phyloP scores from a whole-genome alignment of 1,140 invertebrate genomes.

The Papilio helenus region DNA sequence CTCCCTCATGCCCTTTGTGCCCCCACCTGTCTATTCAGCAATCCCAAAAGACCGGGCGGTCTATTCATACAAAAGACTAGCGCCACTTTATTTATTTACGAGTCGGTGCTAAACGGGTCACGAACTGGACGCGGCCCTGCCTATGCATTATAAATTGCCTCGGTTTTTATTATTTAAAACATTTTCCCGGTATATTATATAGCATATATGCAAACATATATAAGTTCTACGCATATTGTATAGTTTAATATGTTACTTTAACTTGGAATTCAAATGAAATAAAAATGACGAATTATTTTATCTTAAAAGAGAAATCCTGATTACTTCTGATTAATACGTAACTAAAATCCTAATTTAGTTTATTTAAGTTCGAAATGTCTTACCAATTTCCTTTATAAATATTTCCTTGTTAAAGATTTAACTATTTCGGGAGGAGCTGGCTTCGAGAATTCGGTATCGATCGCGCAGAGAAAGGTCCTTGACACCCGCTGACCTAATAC shows the following conservation, averaged over 20 bases:
- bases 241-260: too few species aligned
- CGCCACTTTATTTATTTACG: slow-evolving; percentile 23
- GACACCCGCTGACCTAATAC: slow-evolving; percentile 27
- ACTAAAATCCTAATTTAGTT: too few species aligned
- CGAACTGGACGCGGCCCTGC: slow-evolving; percentile 22
- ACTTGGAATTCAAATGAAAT: too few species aligned
- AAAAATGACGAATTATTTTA: too few species aligned
- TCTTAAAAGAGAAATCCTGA: too few species aligned
- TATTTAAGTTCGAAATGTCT: neutral
- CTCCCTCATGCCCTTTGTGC: too few species aligned
- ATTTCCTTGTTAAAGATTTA: neutral
- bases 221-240: too few species aligned
- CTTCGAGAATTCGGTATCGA: slow-evolving; percentile 30
- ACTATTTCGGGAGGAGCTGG: slow-evolving; percentile 2
- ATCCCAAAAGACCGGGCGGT: slow-evolving; percentile 7
- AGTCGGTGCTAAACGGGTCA: slow-evolving; percentile 13
- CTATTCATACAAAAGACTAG: slow-evolving; percentile 9
- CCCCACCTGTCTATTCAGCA: slow-evolving; percentile 26
- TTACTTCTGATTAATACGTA: too few species aligned
- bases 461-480: slow-evolving; percentile 23
- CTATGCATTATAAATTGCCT: neutral
- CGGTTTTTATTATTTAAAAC: neutral
- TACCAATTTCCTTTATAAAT: neutral
- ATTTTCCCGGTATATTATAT: neutral
- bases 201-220: too few species aligned